Percentiles rank a stretch among this genome's conserved stretches.
These are phyloP conservation scores for Papilio machaon DNA, from an alignment of 1,140 invertebrate genomes.

Conservation along the genomic window DNA sequence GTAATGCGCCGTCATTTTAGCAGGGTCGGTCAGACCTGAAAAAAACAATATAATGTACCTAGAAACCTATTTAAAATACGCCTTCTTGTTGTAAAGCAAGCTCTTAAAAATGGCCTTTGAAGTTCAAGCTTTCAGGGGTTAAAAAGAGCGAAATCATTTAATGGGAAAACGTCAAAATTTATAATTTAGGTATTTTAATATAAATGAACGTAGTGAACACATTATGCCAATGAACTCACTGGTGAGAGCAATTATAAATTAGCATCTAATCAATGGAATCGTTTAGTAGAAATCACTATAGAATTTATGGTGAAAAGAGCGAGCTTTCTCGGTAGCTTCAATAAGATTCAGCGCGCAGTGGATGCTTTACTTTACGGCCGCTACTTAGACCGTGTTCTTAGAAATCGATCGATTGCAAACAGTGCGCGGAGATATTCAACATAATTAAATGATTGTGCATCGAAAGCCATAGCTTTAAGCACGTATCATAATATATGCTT, in stretches of 20 bases:
- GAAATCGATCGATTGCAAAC: conserved; percentile 40
- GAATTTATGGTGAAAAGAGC: conserved; percentile 62
- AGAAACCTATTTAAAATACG: not conserved
- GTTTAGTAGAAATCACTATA: conserved; percentile 66
- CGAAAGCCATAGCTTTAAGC: not conserved
- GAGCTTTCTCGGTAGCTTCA: conserved; percentile 71
- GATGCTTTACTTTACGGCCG: conserved; percentile 52
- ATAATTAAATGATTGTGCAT: conserved; percentile 21
- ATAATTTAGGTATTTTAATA: not conserved
- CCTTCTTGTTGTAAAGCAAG: not conserved
- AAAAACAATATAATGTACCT: conserved; percentile 34
- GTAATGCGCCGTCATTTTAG: conserved; percentile 43
- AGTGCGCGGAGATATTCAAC: conserved; percentile 21
- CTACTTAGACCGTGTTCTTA: conserved; percentile 50
- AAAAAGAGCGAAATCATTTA: not conserved
- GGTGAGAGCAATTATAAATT: conserved; percentile 62
- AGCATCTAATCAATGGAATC: conserved; percentile 74
- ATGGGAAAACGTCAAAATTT: not conserved
- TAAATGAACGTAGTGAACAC: not conserved
- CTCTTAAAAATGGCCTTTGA: not conserved
- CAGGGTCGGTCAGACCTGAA: conserved; percentile 47
- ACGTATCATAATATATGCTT: not conserved
- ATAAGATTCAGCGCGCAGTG: conserved; percentile 55
- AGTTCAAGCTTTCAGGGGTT: not conserved
- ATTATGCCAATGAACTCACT: not conserved